These are phyloP conservation scores for Eupithecia tripunctaria DNA, from an alignment of 2,888 invertebrate species.

Conservation along the genomic window DNA sequence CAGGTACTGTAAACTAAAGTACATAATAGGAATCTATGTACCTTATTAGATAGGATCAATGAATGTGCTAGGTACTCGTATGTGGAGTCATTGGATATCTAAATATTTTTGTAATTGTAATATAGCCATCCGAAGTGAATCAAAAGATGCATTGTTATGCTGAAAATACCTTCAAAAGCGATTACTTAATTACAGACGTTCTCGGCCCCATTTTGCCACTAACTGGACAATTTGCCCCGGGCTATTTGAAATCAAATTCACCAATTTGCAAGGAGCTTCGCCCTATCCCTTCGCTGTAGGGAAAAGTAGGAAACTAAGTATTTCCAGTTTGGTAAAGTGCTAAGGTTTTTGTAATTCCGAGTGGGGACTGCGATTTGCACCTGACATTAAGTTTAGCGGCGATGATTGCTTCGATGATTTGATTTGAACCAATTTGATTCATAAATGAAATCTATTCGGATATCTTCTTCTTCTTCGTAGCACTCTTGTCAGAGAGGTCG, in stretches of 20 bases:
- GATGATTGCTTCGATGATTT: no score
- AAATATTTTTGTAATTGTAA: background rate
- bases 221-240: conserved; percentile 30
- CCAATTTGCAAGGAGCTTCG: conserved; percentile 29
- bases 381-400: background rate
- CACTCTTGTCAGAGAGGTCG: no score
- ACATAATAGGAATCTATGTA: background rate
- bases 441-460: no score
- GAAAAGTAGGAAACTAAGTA: background rate
- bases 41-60: background rate
- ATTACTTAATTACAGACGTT: conserved; percentile 1
- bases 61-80: background rate
- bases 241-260: conserved; percentile 33
- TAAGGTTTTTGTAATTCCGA: background rate
- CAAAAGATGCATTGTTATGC: background rate
- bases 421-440: no score
- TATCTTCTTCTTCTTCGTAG: no score
- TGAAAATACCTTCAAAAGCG: background rate
- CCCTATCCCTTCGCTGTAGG: conserved; percentile 16
- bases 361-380: background rate
- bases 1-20: no score
- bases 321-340: background rate
- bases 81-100: background rate
- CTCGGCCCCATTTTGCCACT: conserved; percentile 17
- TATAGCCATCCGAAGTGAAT: background rate